Evolutionary conservation across 1,140 invertebrate species (phyloP).

Genomic region (Drosophila sproati): DNA sequence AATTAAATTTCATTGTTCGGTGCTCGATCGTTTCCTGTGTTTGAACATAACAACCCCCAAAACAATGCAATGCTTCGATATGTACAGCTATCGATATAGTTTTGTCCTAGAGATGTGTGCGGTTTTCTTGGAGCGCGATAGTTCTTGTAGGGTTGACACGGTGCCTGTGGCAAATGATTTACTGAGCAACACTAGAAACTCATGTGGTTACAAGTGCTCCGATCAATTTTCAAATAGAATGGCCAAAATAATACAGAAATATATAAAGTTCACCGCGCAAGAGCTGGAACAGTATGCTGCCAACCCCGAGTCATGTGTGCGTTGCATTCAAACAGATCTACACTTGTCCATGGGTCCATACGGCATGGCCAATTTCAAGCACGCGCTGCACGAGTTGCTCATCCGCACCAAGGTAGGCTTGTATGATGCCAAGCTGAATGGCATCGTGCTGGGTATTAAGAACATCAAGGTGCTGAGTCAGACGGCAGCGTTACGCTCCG

Average conservation of each 20-base stretch:
- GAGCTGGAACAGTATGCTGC: slow-evolving; percentile 78
- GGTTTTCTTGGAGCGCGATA: not conserved
- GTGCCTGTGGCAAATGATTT: slow-evolving; percentile 3
- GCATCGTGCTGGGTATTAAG: slow-evolving; percentile 86
- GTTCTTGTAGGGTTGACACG: slow-evolving; percentile 16
- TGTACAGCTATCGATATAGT: slow-evolving; percentile 3
- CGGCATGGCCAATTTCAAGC: slow-evolving; percentile 85
- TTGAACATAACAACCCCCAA: slow-evolving; percentile 36
- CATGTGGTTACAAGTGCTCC: slow-evolving; percentile 55
- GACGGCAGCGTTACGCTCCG: slow-evolving; percentile 84
- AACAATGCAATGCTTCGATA: not conserved
- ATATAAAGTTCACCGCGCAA: slow-evolving; percentile 70
- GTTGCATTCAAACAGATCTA: slow-evolving; percentile 83
- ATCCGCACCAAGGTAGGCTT: slow-evolving; percentile 82
- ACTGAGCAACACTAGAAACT: slow-evolving; percentile 35
- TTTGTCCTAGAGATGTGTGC: not conserved
- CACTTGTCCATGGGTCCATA: slow-evolving; percentile 86
- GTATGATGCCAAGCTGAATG: slow-evolving; percentile 85
- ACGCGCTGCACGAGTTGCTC: slow-evolving; percentile 84
- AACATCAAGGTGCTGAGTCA: slow-evolving; percentile 86
- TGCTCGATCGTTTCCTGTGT: slow-evolving; percentile 6
- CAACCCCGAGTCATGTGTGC: slow-evolving; percentile 85
- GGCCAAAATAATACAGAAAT: slow-evolving; percentile 79
- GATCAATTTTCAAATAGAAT: slow-evolving; percentile 41
- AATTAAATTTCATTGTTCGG: not conserved